Base-by-base conservation (phyloP, 2,888 invertebrate species). In the Ichneumoninae sp. region DNA sequence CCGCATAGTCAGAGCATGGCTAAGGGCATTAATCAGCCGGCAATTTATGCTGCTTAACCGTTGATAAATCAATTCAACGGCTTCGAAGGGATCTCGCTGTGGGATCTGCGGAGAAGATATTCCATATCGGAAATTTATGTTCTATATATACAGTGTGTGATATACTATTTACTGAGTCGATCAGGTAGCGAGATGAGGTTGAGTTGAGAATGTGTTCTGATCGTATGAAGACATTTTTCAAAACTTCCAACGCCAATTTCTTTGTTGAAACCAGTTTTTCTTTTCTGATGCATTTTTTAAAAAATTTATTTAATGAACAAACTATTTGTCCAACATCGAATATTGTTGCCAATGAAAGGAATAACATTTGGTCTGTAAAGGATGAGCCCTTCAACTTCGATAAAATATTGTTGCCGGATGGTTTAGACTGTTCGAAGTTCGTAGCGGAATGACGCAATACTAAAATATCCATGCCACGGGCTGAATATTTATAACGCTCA, bases 1-100 rank as follows among this genome's bases (percentile, higher is more conserved):
- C 68, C 54, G 40, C 66, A 69, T 75, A 70, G 83, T 81, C 75
- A 54, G 74, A 52, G 10, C 47, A 66, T 52, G 66, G 63, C 83
- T 76, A 60, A 60, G 68, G 76, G 89, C 90, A 89, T 90, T 90
- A 90, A 90, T 90, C 90, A 88, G 85, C 54, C 75, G 71, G 81
- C 88, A 87, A 89, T 90, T 90, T 89, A 90, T 90, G 86, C 88
- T 88, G 87, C 87, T 91, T 90, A 89, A 86, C 85, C 86, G 87
- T 88, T 90, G 90, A 91, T 90, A 90, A 91, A 90, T 90, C 90
- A 90, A 91, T 91, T 90, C 88, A 87, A 88, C 86, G 84, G 77
- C 71, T 69, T 50, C 54, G 63, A 75, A 81, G 57, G 16, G 84
- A 87, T 88, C 86, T 85, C 68, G 82, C 54, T 68, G 68, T 69